Evolutionary conservation across 1,140 invertebrate species (phyloP).

Genomic region (Telenomus remus): DNA sequence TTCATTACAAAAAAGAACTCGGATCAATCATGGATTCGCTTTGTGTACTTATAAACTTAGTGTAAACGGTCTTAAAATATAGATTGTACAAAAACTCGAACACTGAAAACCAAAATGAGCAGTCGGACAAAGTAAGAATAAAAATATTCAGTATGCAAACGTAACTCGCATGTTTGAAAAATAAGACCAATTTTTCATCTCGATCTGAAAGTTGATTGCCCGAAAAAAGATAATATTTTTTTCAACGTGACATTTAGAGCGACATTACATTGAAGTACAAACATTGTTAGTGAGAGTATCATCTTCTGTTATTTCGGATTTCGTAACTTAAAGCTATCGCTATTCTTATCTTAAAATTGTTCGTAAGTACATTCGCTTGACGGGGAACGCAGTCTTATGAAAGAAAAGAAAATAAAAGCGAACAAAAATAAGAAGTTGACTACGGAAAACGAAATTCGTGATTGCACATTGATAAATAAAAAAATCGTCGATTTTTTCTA

Average conservation of each 20-base stretch:
- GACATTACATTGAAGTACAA: conserved; percentile 13
- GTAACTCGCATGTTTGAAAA: too few relatives aligned
- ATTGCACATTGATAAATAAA: neutral
- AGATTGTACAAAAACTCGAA: too few relatives aligned
- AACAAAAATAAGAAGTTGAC: neutral
- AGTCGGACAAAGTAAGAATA: too few relatives aligned
- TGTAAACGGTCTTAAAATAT: too few relatives aligned
- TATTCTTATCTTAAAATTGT: conserved; percentile 1
- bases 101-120: too few relatives aligned
- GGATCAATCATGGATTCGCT: too few relatives aligned
- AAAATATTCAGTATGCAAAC: too few relatives aligned
- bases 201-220: too few relatives aligned
- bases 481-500: neutral
- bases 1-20: too few relatives aligned
- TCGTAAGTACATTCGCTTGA: conserved; percentile 7
- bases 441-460: neutral
- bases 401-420: neutral
- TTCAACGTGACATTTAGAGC: conserved; percentile 1
- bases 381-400: neutral
- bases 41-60: too few relatives aligned
- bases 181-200: too few relatives aligned
- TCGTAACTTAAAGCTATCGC: conserved; percentile 26
- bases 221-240: neutral
- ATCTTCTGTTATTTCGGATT: conserved; percentile 6
- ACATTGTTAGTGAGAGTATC: conserved; percentile 15